Percentiles rank a stretch among this genome's conserved stretches.
phyloP scores from a whole-genome alignment of 2,797 vertebrate genomes.

The Catharus ustulatus region DNA sequence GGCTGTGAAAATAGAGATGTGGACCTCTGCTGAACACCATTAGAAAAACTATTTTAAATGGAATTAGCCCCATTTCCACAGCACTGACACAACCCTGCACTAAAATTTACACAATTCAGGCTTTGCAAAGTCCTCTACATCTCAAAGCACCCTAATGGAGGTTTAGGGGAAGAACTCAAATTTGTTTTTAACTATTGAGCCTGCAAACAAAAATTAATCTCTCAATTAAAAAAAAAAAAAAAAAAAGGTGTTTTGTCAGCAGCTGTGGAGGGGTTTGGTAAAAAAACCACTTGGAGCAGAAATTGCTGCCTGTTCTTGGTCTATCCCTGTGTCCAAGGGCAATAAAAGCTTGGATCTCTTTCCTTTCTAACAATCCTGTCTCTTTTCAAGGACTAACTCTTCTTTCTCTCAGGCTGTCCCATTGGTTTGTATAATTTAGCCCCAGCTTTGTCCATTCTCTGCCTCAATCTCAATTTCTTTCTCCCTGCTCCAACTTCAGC shows the following conservation, averaged over 20 bases:
- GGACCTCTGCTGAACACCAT: not conserved
- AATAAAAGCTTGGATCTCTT: not conserved
- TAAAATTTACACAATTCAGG: rapidly evolving
- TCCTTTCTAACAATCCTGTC: not conserved
- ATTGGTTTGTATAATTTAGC: rapidly evolving
- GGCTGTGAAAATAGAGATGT: not conserved
- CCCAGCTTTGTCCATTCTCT: not conserved
- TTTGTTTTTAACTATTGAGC: too few species aligned
- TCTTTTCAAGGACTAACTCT: not conserved
- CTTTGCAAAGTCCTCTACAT: not conserved
- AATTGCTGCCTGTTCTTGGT: rapidly evolving
- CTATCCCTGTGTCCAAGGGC: not conserved
- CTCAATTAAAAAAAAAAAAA: not conserved
- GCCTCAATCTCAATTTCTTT: not conserved
- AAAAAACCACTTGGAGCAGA: not conserved
- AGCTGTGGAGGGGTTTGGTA: not conserved
- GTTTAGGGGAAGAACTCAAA: not conserved
- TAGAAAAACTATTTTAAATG: not conserved
- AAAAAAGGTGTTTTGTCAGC: rapidly evolving
- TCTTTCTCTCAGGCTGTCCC: not conserved
- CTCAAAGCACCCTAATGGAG: not conserved
- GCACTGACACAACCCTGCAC: rapidly evolving
- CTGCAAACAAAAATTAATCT: not conserved
- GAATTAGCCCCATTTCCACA: not conserved
- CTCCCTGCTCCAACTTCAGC: not conserved